Evolutionary conservation across 37 sponge, comb jelly and placozoan genomes (phyloP).

Genomic region (Oopsacas minuta): DNA sequence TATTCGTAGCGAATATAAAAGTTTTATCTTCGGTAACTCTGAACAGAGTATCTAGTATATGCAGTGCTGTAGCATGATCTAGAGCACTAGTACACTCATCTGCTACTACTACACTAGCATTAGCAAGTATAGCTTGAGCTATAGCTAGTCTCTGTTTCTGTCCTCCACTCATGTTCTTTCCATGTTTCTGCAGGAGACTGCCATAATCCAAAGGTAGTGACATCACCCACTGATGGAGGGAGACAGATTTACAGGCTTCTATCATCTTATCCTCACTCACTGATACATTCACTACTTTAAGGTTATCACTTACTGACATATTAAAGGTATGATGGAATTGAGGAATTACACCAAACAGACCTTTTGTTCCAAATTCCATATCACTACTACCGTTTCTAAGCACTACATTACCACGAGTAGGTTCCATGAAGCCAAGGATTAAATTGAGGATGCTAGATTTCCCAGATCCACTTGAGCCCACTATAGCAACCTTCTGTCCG

Average conservation of each 20-base stretch:
- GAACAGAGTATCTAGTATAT: neutral
- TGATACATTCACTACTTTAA: neutral
- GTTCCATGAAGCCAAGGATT: constrained; percentile 25
- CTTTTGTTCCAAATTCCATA: neutral
- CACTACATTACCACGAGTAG: constrained; percentile 28
- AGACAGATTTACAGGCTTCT: neutral
- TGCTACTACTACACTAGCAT: neutral
- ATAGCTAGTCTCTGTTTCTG: constrained; percentile 6
- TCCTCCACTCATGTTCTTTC: neutral
- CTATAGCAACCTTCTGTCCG: constrained; percentile 43
- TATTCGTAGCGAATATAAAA: neutral
- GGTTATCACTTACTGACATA: neutral
- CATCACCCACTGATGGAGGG: neutral
- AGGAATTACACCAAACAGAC: neutral
- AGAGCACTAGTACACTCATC: constrained; percentile 14
- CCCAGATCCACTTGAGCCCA: constrained; percentile 47
- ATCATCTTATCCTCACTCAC: neutral
- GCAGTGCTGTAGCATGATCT: neutral
- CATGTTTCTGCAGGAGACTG: neutral
- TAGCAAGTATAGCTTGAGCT: neutral
- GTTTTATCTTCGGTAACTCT: neutral
- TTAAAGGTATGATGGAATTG: constrained; percentile 2
- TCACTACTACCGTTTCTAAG: neutral
- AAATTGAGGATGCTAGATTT: constrained; percentile 50
- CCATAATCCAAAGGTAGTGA: neutral